Base-by-base conservation (phyloP, 2,113 vertebrate species). In the Ursus arctos region DNA sequence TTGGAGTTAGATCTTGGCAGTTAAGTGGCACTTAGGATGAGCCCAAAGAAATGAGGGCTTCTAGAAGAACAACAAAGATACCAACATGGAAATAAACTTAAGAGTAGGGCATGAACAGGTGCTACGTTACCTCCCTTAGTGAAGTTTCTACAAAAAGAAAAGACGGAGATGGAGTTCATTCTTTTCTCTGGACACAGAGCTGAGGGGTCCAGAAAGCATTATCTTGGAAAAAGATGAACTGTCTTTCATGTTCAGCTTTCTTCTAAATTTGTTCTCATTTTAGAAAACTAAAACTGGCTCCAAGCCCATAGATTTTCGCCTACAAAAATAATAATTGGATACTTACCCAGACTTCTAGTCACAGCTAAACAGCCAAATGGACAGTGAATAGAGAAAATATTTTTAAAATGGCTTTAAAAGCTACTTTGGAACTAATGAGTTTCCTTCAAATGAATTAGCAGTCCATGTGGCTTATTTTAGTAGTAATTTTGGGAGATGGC, bases 311-410 rank as follows among this genome's bases (percentile, higher is more conserved):
- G 74, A 51, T 92, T 92, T 88, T 57, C 26, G 69, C n/a, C 43
- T 82, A 36, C 65, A 87, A 94, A 95, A 91, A 88, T 40, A 88
- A 69, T 63, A 89, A 95, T 21, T 80, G 9, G 31, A 47, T 55
- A 81, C 16, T 67, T 85, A 94, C 9, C 72, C 40, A 81, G 67
- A 83, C 31, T 88, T 72, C 40, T 26, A 49, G n/a, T 76, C 33
- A 43, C 26, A 97, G 7, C 21, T 84, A 69, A 85, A n/a, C 24
- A 95, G n/a, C 57, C 65, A 88, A 71, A 69, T 81, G 33, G 47
- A 65, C 7, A 61, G 19, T 79, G 22, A 63, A 81, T 33, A 71
- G 40, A 86, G 15, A 84, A 88, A 91, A 63, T 80, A 65, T 88
- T 92, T 3, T 57, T 4, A 67, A 90, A 76, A 76, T 16, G 61